These are phyloP conservation scores for Dallia pectoralis DNA, from an alignment of 2,797 vertebrate genomes.

Conservation along the genomic window DNA sequence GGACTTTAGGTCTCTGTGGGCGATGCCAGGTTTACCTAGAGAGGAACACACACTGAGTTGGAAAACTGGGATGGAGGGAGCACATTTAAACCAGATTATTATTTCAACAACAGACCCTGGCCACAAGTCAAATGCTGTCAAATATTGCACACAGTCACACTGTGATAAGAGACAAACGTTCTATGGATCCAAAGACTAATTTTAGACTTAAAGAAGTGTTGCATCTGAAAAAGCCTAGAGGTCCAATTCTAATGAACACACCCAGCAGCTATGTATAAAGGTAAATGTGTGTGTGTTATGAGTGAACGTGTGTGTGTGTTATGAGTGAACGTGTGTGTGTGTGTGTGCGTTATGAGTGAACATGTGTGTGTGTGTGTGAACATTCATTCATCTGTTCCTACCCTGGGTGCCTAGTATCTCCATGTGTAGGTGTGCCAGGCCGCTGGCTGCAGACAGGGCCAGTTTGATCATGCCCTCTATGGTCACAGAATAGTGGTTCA, in stretches of 20 bases:
- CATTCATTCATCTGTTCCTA: conserved; percentile 53
- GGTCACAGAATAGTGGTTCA: conserved; percentile 94
- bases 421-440: conserved; percentile 97
- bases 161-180: too few relatives aligned
- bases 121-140: neutral
- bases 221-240: too few relatives aligned
- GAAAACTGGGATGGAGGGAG: neutral
- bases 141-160: neutral
- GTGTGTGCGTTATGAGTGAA: neutral
- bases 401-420: conserved; percentile 99
- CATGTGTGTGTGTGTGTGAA: too few relatives aligned
- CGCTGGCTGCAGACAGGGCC: conserved; percentile 90
- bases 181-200: too few relatives aligned
- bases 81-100: neutral
- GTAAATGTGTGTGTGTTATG: too few relatives aligned
- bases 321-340: too few relatives aligned
- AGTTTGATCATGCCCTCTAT: conserved; percentile 99
- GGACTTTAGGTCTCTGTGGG: conserved; percentile 96
- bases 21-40: conserved; percentile 95
- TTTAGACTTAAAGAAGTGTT: too few relatives aligned
- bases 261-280: too few relatives aligned
- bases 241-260: too few relatives aligned
- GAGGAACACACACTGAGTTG: conserved; percentile 12
- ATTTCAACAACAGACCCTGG: neutral
- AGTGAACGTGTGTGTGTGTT: neutral